Conservation (phyloP, 2,888 invertebrate genomes). For the Phyto melanocephala region DNA sequence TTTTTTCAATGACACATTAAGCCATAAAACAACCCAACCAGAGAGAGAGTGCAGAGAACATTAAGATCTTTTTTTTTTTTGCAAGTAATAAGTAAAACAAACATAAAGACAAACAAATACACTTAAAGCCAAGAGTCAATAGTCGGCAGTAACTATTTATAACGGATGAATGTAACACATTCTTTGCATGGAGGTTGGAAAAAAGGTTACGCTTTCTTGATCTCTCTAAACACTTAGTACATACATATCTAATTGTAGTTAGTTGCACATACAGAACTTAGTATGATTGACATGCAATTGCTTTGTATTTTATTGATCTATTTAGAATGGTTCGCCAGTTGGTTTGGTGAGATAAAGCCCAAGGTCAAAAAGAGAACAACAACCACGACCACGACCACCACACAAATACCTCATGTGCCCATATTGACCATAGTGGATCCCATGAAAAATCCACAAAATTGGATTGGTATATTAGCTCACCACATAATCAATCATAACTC, state of each 20-base stretch:
- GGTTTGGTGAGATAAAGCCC: slow-evolving; percentile 78
- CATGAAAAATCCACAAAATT: slow-evolving; percentile 77
- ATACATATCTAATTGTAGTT: neutral
- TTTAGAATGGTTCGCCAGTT: slow-evolving; percentile 80
- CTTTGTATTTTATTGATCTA: slow-evolving; percentile 61
- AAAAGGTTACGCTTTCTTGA: slow-evolving; percentile 59
- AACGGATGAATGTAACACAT: slow-evolving; percentile 32
- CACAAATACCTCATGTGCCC: slow-evolving; percentile 76
- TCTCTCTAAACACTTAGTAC: neutral
- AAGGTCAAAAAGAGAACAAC: slow-evolving; percentile 68
- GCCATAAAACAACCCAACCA: slow-evolving; percentile 35
- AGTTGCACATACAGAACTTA: neutral
- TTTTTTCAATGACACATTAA: slow-evolving; percentile 15
- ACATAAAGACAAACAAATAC: neutral
- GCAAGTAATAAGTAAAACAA: slow-evolving; percentile 6
- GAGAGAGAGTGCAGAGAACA: slow-evolving; percentile 15
- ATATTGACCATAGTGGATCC: slow-evolving; percentile 77
- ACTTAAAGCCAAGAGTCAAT: too few relatives aligned
- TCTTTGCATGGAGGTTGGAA: slow-evolving; percentile 9
- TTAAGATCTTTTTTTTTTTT: neutral
- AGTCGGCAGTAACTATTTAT: neutral
- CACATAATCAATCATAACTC: slow-evolving; percentile 76
- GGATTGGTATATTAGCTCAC: slow-evolving; percentile 77
- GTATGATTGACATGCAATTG: neutral
- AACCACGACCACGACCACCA: slow-evolving; percentile 72